Base-by-base conservation (phyloP, 2,888 invertebrate genomes). In the Brenthis ino region DNA sequence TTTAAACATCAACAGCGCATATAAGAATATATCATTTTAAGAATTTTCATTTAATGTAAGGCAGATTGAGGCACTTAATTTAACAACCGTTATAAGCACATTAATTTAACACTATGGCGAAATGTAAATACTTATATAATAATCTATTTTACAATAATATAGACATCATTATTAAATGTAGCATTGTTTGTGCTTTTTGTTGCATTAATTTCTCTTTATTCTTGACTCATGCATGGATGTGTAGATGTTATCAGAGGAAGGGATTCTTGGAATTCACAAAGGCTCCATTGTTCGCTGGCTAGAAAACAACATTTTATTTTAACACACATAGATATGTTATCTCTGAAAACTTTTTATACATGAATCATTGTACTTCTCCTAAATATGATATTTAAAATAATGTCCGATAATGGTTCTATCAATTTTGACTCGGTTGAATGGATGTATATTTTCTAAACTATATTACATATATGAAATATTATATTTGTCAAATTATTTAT, bases 231-330 rank as follows among this genome's bases (percentile, higher is more conserved):
- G 81, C 80, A 74, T 76, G 72, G 53, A 65, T 37, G 64, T 74
- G 71, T 65, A 64, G 72, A 74, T 65, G 69, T 75, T 78, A 83
- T 92, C 87, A 93, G 74, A 93, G 91, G 80, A 93, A 93, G 72
- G 93, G 93, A 77, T 93, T 93, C 75, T 91, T 91, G 37, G 91
- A 88, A 81, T 89, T 89, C n/a, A 83, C 77, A 77, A 85, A 87
- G 70, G 84, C 81, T 65, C 88, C 86, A 77, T 88, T 89, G 82
- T 86, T 90, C 70, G 86, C 77, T 50, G 88, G 72, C 72, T 72
- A 67, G 64, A 72, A 67, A 68, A 68, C 64, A 70, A 69, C 66
- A 43, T 43, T 64, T 65, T 68, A 61, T 67, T 72, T 72, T 68
- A 68, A 66, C 54, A 69, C 37, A 70, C 57, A 73, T 55, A 70